These are phyloP conservation scores for Sebastes hopkinsi DNA, from an alignment of 2,797 vertebrate species.

Conservation along the genomic window DNA sequence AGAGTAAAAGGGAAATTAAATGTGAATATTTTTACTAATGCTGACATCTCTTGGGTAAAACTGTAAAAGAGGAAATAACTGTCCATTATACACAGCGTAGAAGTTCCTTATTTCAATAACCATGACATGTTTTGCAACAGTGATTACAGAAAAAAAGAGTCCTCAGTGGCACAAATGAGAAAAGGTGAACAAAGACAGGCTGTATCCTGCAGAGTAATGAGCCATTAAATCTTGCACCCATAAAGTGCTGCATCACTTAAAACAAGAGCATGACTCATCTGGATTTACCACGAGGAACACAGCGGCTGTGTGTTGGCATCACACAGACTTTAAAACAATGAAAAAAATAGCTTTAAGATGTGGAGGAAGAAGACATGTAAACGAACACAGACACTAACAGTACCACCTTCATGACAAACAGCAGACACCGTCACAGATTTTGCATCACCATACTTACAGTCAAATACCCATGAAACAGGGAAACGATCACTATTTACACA, in stretches of 20 bases:
- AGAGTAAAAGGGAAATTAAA: not conserved
- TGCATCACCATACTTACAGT: constrained; percentile 44
- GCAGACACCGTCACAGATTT: constrained; percentile 46
- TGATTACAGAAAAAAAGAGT: not conserved
- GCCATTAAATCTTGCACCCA: constrained; percentile 27
- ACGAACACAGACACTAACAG: constrained; percentile 36
- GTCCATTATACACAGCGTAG: not conserved
- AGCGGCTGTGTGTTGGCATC: not conserved
- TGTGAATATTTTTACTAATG: constrained; percentile 9
- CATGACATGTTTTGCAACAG: constrained; percentile 20
- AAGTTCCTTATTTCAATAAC: constrained; percentile 50
- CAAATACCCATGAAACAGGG: constrained; percentile 43
- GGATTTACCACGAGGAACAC: constrained; percentile 12
- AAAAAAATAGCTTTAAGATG: constrained; percentile 9
- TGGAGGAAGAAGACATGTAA: constrained; percentile 32
- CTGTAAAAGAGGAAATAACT: constrained; percentile 38
- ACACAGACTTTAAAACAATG: constrained; percentile 15
- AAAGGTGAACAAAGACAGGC: constrained; percentile 24
- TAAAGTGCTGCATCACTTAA: constrained; percentile 34
- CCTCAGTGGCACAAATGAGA: constrained; percentile 35
- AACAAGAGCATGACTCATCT: constrained; percentile 5
- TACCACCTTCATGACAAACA: constrained; percentile 57
- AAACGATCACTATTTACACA: constrained; percentile 62
- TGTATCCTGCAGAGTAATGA: constrained; percentile 39
- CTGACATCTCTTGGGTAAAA: constrained; percentile 22